Evolutionary conservation across 2,888 invertebrate genomes (phyloP).

Genomic region (Drosophila phalerata): DNA sequence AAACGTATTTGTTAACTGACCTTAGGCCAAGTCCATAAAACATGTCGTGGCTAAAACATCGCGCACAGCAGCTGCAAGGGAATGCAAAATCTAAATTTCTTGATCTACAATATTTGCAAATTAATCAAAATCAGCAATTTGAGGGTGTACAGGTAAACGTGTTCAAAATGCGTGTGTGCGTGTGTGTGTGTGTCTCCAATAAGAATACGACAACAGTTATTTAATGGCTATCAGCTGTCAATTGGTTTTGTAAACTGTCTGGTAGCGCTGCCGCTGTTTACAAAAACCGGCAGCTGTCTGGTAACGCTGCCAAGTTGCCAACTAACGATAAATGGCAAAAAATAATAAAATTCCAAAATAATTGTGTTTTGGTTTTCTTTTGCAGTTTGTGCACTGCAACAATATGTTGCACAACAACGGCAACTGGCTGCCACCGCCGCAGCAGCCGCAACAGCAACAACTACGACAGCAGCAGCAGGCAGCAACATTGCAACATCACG

Average conservation of each 20-base stretch:
- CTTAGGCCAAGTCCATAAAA: conserved; percentile 2
- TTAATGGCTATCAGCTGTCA: conserved; percentile 30
- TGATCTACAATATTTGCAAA: conserved; percentile 4
- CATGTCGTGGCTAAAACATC: conserved; percentile 33
- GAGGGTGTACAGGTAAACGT: conserved; percentile 8
- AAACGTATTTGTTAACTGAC: conserved; percentile 17
- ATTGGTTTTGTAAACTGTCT: background rate
- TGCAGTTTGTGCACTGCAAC: conserved; percentile 50
- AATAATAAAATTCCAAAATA: conserved; percentile 2
- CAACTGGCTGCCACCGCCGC: conserved; percentile 73
- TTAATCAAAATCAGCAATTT: conserved; percentile 13
- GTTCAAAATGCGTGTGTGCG: background rate
- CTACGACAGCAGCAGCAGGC: conserved; percentile 34
- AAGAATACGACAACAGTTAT: conserved; percentile 9
- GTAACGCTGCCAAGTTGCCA: conserved; percentile 6
- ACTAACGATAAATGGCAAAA: background rate
- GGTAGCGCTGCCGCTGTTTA: background rate
- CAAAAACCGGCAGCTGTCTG: background rate
- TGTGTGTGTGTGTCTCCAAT: background rate
- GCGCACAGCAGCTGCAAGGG: conserved; percentile 27
- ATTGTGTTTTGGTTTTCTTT: background rate
- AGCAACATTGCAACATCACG: conserved; percentile 45
- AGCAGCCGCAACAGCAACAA: conserved; percentile 56
- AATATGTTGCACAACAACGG: conserved; percentile 77
- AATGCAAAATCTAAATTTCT: conserved; percentile 8